Percentiles rank a stretch among this genome's conserved stretches.
Evolutionary conservation across 2,888 invertebrate genomes (phyloP).

Genomic region (Drosophila sordidula): DNA sequence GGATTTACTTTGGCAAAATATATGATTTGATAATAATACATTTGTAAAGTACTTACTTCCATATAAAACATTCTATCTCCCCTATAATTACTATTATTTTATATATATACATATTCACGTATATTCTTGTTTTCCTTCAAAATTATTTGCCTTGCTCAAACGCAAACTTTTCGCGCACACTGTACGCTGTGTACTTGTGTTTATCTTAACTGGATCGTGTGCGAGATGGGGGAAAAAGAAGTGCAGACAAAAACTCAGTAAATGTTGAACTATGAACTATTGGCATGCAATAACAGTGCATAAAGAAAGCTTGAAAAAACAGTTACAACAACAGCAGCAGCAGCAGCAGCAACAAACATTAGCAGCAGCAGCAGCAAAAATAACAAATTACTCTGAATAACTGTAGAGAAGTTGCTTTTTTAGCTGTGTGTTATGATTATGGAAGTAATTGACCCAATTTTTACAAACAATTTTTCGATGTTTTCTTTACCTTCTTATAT

Average conservation of each 20-base stretch:
- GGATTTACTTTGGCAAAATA: no score
- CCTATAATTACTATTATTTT: not conserved
- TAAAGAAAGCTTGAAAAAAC: slow-evolving; percentile 26
- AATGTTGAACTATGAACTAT: slow-evolving; percentile 66
- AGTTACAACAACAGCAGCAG: slow-evolving; percentile 14
- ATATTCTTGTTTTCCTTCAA: not conserved
- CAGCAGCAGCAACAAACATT: not conserved
- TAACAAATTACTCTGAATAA: slow-evolving; percentile 42
- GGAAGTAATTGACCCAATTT: slow-evolving; percentile 73
- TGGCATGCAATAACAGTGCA: slow-evolving; percentile 63
- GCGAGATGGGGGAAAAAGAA: slow-evolving; percentile 8
- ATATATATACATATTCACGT: not conserved
- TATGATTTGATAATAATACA: no score
- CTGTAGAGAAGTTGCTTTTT: slow-evolving; percentile 34
- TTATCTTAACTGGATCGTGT: slow-evolving; percentile 55
- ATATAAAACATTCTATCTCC: no score
- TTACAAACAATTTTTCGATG: slow-evolving; percentile 34
- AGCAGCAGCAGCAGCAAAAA: slow-evolving; percentile 14
- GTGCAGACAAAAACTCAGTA: slow-evolving; percentile 35
- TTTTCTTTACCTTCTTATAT: slow-evolving; percentile 10
- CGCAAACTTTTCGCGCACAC: slow-evolving; percentile 27
- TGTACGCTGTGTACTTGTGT: slow-evolving; percentile 39
- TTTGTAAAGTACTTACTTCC: no score
- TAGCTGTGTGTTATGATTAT: slow-evolving; percentile 65
- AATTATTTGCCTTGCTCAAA: not conserved